Evolutionary conservation across 2,888 invertebrate species (phyloP), one percentile per base, ranked within the genome.

Genomic region (Pristionchus japonicus): DNA sequence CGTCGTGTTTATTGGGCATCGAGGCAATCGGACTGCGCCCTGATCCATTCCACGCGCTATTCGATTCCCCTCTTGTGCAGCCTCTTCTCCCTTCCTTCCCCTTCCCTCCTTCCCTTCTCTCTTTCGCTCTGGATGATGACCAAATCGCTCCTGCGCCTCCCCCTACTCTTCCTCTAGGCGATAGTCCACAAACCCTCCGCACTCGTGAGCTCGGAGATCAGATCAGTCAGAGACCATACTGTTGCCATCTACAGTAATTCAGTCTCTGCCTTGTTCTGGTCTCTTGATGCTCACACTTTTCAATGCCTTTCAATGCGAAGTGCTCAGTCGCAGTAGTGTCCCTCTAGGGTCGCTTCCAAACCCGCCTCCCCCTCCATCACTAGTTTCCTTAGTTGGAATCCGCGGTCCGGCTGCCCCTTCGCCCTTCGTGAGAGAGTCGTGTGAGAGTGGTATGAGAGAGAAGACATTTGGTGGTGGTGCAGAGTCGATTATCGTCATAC

Each of bases 1-100:
- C 86, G 89, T 88, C 89, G 89, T 89, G 87, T 47, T 89, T 83
- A 67, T 20, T 88, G 90, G 89, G 91, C 90, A 89, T 89, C 88
- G 90, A 89, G 88, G 91, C 92, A 90, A 90, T 92, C 92, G 90
- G 92, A 91, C 90, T 90, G 91, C 91, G 90, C 86, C 89, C 88
- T 82, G 64, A 88, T 88, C 64, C 92, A 92, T 92, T 92, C 92
- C 92, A 89, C 90, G 91, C 90, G 87, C 90, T 52, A 77, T 61
- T 88, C 64, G 77, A 88, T 89, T 87, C 84, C 70, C 88, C 90
- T 89, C 88, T 61, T 70, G 88, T 89, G 89, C 89, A 83, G 89
- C 90, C 89, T 88, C 57, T 87, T 52, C 43, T 27, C 40, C 43
- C 86, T 67, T 20, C 13, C 23, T 37, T 37, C 61, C n/a, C 43